Evolutionary conservation across 2,888 invertebrate species (phyloP).

Genomic region (Spodoptera picta): DNA sequence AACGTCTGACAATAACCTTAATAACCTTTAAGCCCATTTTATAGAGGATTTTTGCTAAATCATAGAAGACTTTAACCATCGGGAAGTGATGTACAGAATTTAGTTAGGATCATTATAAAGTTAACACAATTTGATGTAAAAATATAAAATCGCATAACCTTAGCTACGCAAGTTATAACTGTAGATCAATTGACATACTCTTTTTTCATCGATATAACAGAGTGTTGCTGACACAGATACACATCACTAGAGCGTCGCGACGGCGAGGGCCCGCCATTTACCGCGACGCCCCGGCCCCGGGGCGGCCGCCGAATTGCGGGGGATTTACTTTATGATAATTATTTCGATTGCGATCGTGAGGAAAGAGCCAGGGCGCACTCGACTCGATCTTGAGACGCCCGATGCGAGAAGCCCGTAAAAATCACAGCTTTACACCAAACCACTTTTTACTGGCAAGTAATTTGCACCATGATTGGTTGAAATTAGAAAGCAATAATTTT

Average conservation of each 20-base stretch:
- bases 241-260: constrained; percentile 73
- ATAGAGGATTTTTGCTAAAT: too few relatives aligned
- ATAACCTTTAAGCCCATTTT: too few relatives aligned
- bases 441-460: constrained; percentile 71
- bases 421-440: constrained; percentile 73
- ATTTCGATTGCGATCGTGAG: constrained; percentile 85
- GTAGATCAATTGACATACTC: not conserved
- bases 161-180: too few relatives aligned
- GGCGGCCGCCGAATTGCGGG: constrained; percentile 83
- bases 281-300: constrained; percentile 74
- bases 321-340: constrained; percentile 88
- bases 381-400: constrained; percentile 71
- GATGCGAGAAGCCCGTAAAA: constrained; percentile 74
- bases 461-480: constrained; percentile 72
- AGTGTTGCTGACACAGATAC: constrained; percentile 55
- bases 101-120: too few relatives aligned
- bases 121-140: too few relatives aligned
- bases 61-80: too few relatives aligned
- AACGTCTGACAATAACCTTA: too few relatives aligned
- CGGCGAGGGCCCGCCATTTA: constrained; percentile 78
- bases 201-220: constrained; percentile 65
- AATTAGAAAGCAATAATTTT: constrained; percentile 67
- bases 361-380: constrained; percentile 76
- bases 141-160: too few relatives aligned
- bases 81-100: too few relatives aligned